Percentiles rank a stretch among this genome's conserved stretches.
These are phyloP conservation scores for Thaumatotibia leucotreta DNA, from an alignment of 1,140 invertebrate species.

Conservation along the genomic window DNA sequence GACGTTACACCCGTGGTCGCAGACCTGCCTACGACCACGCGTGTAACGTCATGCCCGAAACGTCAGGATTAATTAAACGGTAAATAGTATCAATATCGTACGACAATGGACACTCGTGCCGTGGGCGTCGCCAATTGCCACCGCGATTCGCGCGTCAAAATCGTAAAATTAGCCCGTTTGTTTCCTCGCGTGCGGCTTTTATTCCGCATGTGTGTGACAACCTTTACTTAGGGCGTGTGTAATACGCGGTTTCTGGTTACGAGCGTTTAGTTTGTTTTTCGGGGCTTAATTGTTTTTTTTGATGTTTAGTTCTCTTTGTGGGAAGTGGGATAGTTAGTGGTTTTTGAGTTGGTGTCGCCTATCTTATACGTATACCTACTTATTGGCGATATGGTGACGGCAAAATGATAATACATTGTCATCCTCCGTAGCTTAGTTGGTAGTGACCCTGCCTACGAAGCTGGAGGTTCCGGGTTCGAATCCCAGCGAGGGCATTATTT, in stretches of 20 bases:
- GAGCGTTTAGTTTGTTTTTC: neutral
- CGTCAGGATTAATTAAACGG: too few species aligned
- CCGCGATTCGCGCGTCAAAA: slow-evolving; percentile 23
- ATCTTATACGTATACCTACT: too few species aligned
- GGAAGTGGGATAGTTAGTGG: neutral
- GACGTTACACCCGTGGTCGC: too few species aligned
- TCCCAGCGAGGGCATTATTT: too few species aligned
- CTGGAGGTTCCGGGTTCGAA: too few species aligned
- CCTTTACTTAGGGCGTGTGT: slow-evolving; percentile 14
- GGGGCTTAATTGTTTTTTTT: neutral
- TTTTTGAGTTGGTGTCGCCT: too few species aligned
- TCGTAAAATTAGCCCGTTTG: slow-evolving; percentile 32
- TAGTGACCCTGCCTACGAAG: too few species aligned
- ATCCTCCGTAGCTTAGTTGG: too few species aligned
- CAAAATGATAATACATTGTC: too few species aligned
- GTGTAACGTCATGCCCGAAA: too few species aligned
- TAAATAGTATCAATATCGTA: slow-evolving; percentile 14
- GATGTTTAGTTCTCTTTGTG: neutral
- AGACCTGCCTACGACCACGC: too few species aligned
- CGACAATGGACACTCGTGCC: slow-evolving; percentile 20
- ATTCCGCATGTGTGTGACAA: slow-evolving; percentile 15
- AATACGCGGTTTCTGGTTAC: slow-evolving; percentile 26
- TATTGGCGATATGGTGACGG: too few species aligned
- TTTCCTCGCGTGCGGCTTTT: slow-evolving; percentile 13
- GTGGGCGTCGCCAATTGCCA: slow-evolving; percentile 15